phyloP scores from a whole-genome alignment of 2,113 vertebrate species.

The Vicugna pacos region DNA sequence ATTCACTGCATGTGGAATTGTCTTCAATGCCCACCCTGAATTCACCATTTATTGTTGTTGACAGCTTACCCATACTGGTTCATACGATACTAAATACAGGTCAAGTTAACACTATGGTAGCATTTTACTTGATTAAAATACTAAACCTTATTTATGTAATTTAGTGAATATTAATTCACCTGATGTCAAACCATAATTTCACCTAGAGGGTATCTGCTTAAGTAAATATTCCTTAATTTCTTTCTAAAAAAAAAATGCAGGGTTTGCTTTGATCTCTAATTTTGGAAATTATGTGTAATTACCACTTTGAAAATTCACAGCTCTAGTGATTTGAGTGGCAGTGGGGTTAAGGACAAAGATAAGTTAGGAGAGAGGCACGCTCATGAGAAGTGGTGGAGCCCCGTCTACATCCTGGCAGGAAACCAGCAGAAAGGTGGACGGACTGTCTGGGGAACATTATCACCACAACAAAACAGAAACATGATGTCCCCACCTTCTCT shows the following conservation, averaged over 20 bases:
- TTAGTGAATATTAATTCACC: not conserved
- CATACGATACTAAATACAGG: not conserved
- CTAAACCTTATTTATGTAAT: not conserved
- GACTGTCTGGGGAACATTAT: not conserved
- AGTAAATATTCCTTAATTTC: not conserved
- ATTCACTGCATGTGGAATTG: rapidly evolving
- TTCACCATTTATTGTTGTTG: not conserved
- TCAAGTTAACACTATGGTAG: not conserved
- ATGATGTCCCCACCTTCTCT: not conserved
- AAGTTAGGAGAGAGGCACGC: too few species aligned
- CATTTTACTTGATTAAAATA: not conserved
- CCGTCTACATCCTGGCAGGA: not conserved
- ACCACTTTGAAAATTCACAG: not conserved
- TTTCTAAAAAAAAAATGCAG: not conserved
- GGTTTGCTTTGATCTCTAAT: not conserved
- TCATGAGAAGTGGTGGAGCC: rapidly evolving
- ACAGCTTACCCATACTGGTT: too few species aligned
- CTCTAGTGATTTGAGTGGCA: not conserved
- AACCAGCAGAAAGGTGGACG: not conserved
- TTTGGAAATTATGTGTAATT: not conserved
- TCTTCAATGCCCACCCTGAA: not conserved
- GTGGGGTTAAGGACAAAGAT: not conserved
- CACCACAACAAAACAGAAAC: not conserved
- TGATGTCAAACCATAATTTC: not conserved
- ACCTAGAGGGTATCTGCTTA: not conserved